phyloP scores from a whole-genome alignment of 1,140 invertebrate species.

The Megathymus violae region DNA sequence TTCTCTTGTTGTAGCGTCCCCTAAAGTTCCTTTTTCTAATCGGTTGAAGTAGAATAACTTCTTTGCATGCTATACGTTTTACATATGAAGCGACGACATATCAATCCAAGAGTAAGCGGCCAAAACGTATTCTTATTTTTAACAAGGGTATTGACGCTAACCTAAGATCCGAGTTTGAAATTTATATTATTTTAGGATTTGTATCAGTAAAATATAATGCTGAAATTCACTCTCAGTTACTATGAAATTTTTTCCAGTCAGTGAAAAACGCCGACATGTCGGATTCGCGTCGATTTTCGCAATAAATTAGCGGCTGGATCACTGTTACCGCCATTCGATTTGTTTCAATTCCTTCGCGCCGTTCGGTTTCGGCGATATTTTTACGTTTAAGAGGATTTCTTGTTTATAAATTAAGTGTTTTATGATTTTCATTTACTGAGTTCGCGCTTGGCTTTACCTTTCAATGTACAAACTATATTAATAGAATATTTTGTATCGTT shows the following conservation, averaged over 20 bases:
- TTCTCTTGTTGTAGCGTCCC: too few species aligned
- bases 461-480: too few species aligned
- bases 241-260: background rate
- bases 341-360: constrained; percentile 55
- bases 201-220: constrained; percentile 12
- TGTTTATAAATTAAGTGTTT: constrained; percentile 26
- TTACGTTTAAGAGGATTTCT: constrained; percentile 24
- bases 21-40: too few species aligned
- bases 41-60: too few species aligned
- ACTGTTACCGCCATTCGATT: constrained; percentile 50
- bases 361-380: constrained; percentile 26
- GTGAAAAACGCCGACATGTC: background rate
- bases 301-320: constrained; percentile 39
- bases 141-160: too few species aligned
- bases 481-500: too few species aligned
- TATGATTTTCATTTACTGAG: constrained; percentile 22
- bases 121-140: too few species aligned
- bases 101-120: too few species aligned
- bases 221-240: background rate
- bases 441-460: too few species aligned
- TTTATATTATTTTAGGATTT: constrained; percentile 8
- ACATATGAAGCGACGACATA: too few species aligned
- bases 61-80: too few species aligned
- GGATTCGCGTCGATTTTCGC: constrained; percentile 7
- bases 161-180: too few species aligned